Evolutionary conservation across 2,888 invertebrate genomes (phyloP), one percentile per base, ranked within the genome.

Genomic region (Chymomyza caudatula): DNA sequence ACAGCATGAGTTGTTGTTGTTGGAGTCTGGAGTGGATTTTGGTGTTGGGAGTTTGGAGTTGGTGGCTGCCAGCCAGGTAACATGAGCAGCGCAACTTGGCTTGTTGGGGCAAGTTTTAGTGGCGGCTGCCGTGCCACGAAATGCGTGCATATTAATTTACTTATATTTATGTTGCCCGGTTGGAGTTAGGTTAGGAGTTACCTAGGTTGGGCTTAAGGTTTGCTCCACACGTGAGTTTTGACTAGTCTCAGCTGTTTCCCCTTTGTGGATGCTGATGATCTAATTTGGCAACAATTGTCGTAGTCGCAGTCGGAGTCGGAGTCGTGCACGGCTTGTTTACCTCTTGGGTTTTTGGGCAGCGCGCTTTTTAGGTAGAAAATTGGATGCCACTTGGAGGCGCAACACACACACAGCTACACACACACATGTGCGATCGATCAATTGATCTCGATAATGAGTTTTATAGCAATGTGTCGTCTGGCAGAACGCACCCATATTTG

Each of bases 231-330:
- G 67, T 63, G 59, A 67, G 43, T 61, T 62, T 61, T 29, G 67
- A 53, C 58, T 51, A 47, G 29, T 37, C 11, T 37, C 11, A 2
- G 11, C n/a, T n/a, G n/a, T n/a, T n/a, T n/a, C n/a, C n/a, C n/a
- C n/a, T n/a, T n/a, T n/a, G n/a, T n/a, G n/a, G n/a, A n/a, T n/a
- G 73, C 83, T 87, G 88, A 88, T 88, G 88, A 88, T 88, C 88
- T 88, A 88, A 88, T 88, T 88, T 88, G 87, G 88, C 88, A 88
- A 88, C 87, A 88, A 86, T 87, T 88, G 87, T 88, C 88, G 88
- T 88, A 74, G 67, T 72, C 61, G n/a, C n/a, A n/a, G 66, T 68
- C 67, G 71, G 66, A 65, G 67, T 65, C 67, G 67, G 57, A 60
- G 69, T 70, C 69, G 74, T 72, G 64, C 53, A 53, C 65, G 63